Conservation (phyloP, 2,888 invertebrate genomes). For the Heliconius charithonia region DNA sequence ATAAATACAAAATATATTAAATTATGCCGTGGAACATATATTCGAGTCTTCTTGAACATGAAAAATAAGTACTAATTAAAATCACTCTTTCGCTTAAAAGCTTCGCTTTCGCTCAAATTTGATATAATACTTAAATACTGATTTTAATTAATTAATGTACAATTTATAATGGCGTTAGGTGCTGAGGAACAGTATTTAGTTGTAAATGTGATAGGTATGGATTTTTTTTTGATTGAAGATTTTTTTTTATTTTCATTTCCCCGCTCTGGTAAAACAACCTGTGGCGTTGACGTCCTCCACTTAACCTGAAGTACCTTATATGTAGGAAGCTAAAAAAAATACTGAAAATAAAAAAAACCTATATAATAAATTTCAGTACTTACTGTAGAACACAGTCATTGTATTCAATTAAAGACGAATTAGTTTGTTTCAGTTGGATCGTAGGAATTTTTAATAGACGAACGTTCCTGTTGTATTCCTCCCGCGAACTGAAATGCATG, state of each 20-base stretch:
- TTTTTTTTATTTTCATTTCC: no score
- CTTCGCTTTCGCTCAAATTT: background rate
- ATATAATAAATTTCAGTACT: constrained; percentile 6
- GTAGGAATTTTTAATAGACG: constrained; percentile 24
- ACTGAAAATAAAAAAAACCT: background rate
- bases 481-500: constrained; percentile 3
- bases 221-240: no score
- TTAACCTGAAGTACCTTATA: no score
- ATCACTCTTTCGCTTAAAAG: background rate
- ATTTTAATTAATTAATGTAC: constrained; percentile 5
- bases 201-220: no score
- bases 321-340: background rate
- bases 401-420: constrained; percentile 9
- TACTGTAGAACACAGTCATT: constrained; percentile 34
- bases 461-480: background rate
- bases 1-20: no score
- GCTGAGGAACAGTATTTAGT: no score
- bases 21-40: no score
- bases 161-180: no score
- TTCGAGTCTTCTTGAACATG: background rate
- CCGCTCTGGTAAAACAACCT: no score
- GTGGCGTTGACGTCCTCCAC: no score
- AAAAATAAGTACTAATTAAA: background rate
- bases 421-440: constrained; percentile 5
- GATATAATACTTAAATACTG: background rate